Evolutionary conservation across 2,888 invertebrate species (phyloP).

Genomic region (Limnephilus lunatus): DNA sequence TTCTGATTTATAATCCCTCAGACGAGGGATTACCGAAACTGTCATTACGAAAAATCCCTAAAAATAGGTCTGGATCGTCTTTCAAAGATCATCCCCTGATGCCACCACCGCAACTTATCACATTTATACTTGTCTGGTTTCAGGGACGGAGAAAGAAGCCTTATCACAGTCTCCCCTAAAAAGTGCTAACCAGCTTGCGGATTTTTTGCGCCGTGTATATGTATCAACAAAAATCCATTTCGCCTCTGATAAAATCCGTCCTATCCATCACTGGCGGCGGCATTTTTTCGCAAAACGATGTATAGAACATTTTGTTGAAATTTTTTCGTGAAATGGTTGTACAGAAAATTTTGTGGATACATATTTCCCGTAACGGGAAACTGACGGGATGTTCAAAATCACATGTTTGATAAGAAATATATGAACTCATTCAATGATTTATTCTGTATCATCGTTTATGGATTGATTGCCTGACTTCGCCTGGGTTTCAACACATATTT

Average conservation of each 20-base stretch:
- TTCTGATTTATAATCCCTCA: constrained; percentile 25
- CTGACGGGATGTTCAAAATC: neutral
- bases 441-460: neutral
- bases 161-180: constrained; percentile 20
- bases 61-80: constrained; percentile 49
- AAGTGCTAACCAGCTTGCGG: constrained; percentile 15
- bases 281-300: constrained; percentile 39
- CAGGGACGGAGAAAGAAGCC: constrained; percentile 5
- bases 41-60: constrained; percentile 23
- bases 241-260: constrained; percentile 26
- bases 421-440: neutral
- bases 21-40: constrained; percentile 2
- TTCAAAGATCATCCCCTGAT: constrained; percentile 47
- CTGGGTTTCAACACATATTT: neutral
- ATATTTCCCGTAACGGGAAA: neutral
- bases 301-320: constrained; percentile 25
- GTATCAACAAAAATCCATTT: constrained; percentile 47
- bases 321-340: neutral
- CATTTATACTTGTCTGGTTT: constrained; percentile 58
- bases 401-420: neutral
- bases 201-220: constrained; percentile 44
- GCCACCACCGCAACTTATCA: constrained; percentile 48
- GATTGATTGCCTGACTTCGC: neutral
- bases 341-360: neutral
- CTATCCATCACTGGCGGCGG: constrained; percentile 29